Evolutionary conservation across 2,888 invertebrate species (phyloP), one percentile per base, ranked within the genome.

Genomic region (Mechanitis messenoides): DNA sequence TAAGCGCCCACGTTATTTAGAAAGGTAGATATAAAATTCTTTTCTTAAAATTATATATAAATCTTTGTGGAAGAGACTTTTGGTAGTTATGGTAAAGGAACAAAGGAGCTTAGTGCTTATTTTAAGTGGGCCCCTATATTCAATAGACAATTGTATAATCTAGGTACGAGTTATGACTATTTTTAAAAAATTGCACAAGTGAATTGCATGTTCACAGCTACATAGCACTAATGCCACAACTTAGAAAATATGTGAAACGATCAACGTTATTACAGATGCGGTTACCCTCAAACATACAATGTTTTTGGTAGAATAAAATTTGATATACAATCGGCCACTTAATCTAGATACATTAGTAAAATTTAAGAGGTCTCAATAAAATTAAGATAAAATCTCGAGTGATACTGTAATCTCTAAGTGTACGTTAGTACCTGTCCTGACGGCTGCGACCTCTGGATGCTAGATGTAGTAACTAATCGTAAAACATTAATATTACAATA

Each of bases 81-180:
- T 82, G 84, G 84, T 86, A 86, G 85, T 79, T 72, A 68, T 71
- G 74, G 75, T 77, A 79, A 75, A 79, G 83, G 83, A 83, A 80
- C 80, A 77, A 20, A 20, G 78, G 81, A 83, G 81, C 80, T 79
- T 77, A 78, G 78, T 79, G 84, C 78, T 83, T 84, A 80, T 74
- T 76, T 78, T 75, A 78, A 83, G 87, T 88, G 89, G 89, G 89
- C 88, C 84, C 89, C 86, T 84, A 87, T 81, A 87, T 88, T 87
- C 79, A 85, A 88, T 85, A 87, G 84, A 84, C 81, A 84, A 86
- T 84, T 87, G 88, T 87, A 84, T 87, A 87, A 84, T 81, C 87
- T 88, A 89, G 84, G 83, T 90, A 89, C 86, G 85, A 86, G 83
- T 87, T 88, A 88, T 87, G 88, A 89, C 89, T 89, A 89, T 90